Base-by-base conservation (phyloP, 2,888 invertebrate genomes). In the Allolobophora icterica region DNA sequence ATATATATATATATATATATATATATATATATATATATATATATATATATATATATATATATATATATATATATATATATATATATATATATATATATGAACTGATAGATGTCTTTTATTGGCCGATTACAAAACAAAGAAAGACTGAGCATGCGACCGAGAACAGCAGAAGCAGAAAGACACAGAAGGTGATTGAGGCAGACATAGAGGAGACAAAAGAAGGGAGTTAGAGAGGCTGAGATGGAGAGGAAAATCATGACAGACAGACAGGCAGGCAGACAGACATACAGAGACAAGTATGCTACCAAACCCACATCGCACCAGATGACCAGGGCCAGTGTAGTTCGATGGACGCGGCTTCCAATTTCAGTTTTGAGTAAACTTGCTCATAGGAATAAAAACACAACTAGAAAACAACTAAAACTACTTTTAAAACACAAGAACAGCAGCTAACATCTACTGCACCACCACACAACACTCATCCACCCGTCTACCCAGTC, bases 371-470 rank as follows among this genome's bases (percentile, higher is more conserved):
- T n/a, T 71, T 71, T n/a, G 30, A 30, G 71, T n/a, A 71, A 71
- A n/a, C n/a, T 71, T n/a, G n/a, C 71, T 71, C 71, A 13, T 71
- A 71, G n/a, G 71, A 71, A 71, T 71, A 71, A 71, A 71, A 71
- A 52, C 52, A 52, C 52, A 24, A 52, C 52, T 52, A 52, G 52
- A 52, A 52, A 52, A 71, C 71, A 71, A 71, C 71, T 71, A 71
- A 71, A 71, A 71, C 71, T 71, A 71, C 71, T n/a, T 71, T 71
- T 71, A 71, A 71, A 71, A 71, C 71, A 71, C 71, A 71, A 71
- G 52, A 71, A 71, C 71, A 71, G 71, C 71, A 71, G 30, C 71
- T 71, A 71, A 71, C 71, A 71, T 6, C 71, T 71, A 71, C n/a
- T n/a, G 24, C 52, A 52, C 30, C 71, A n/a, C n/a, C 71, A 30